Percentiles rank a stretch among this genome's conserved stretches.
These are phyloP conservation scores for Cossypha polioptera DNA, from an alignment of 2,797 vertebrate genomes.

Conservation along the genomic window DNA sequence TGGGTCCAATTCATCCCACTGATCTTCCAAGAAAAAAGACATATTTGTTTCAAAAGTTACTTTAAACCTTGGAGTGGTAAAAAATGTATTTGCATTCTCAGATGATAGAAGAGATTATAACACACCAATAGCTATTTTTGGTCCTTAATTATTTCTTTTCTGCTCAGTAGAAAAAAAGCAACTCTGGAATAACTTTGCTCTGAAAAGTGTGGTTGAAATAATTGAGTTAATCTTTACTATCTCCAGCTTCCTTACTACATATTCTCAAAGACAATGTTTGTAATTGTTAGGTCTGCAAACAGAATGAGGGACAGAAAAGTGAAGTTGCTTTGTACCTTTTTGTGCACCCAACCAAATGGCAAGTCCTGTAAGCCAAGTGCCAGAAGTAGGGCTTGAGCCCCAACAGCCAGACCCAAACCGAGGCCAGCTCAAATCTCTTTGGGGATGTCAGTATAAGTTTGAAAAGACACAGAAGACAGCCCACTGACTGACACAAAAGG, in stretches of 20 bases:
- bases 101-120: not conserved
- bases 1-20: not conserved
- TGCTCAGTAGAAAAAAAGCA: not conserved
- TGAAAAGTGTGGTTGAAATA: slow-evolving; percentile 3
- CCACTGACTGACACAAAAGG: not conserved
- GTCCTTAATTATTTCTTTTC: slow-evolving; percentile 31
- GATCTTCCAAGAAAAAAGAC: not conserved
- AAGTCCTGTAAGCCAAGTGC: not conserved
- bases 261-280: not conserved
- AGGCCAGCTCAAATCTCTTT: not conserved
- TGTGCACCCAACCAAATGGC: not conserved
- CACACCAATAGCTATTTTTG: slow-evolving; percentile 23
- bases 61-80: not conserved
- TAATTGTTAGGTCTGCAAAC: not conserved
- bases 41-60: not conserved
- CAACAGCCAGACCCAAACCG: not conserved
- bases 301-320: not conserved
- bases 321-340: not conserved
- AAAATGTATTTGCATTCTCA: not conserved
- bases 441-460: not conserved
- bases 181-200: not conserved
- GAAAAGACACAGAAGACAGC: not conserved
- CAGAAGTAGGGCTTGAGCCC: not conserved
- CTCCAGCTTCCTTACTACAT: not conserved
- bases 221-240: not conserved